A percentile compares a stretch with the other conserved stretches of the same genome.
phyloP scores from a whole-genome alignment of 2,113 vertebrate species.

The Protomyctophum bolini region DNA sequence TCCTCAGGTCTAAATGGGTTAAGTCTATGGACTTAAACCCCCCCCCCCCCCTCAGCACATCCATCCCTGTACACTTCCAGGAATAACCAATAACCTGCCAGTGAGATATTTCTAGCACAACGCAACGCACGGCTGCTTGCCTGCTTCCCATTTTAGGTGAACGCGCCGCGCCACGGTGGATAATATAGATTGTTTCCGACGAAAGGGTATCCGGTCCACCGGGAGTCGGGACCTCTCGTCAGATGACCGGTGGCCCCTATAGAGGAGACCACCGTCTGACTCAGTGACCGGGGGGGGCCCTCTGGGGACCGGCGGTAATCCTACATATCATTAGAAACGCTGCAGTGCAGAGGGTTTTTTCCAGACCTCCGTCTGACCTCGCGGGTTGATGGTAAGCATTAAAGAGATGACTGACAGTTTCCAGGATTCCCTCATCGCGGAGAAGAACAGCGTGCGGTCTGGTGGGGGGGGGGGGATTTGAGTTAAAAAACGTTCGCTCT shows the following conservation, averaged over 20 bases:
- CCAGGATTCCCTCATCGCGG: not conserved
- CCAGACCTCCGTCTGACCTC: slow-evolving; percentile 15
- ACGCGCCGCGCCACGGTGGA: not conserved
- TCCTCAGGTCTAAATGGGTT: too few species aligned
- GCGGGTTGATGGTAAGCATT: not conserved
- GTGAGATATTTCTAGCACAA: slow-evolving; percentile 6
- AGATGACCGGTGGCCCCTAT: slow-evolving; percentile 8
- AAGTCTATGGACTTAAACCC: too few species aligned
- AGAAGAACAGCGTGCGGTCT: not conserved
- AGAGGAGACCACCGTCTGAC: slow-evolving; percentile 2
- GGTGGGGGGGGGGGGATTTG: not conserved
- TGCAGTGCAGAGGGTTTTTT: not conserved
- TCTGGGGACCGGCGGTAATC: not conserved
- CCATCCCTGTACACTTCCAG: not conserved
- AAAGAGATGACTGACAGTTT: not conserved
- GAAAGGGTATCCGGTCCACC: slow-evolving; percentile 1
- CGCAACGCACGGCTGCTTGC: slow-evolving; percentile 1
- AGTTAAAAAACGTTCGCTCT: too few species aligned
- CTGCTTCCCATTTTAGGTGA: slow-evolving; percentile 10
- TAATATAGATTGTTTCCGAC: slow-evolving; percentile 15
- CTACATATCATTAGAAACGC: slow-evolving; percentile 8
- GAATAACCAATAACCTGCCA: slow-evolving; percentile 19
- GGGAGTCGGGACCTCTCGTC: slow-evolving; percentile 9
- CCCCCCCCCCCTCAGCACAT: too few species aligned
- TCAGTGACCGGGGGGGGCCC: not conserved